Conservation (phyloP, 2,113 vertebrate genomes). For the Oryzias melastigma region DNA sequence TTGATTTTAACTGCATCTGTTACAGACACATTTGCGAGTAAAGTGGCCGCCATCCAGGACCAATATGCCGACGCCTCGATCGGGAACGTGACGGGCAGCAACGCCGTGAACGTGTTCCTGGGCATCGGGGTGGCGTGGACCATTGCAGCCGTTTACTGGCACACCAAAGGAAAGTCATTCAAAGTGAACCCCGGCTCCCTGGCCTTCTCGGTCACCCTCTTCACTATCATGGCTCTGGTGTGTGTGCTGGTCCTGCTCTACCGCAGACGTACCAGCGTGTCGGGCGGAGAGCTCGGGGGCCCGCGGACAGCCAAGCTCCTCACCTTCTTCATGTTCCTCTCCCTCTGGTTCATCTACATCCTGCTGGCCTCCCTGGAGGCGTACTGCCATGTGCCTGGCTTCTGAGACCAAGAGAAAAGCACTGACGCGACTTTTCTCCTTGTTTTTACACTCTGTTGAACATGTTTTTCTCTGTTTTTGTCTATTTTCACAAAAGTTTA, state of each 20-base stretch:
- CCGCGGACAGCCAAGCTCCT: constrained; percentile 80
- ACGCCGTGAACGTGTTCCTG: constrained; percentile 85
- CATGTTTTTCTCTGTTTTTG: constrained; percentile 58
- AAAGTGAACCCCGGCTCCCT: constrained; percentile 79
- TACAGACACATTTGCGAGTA: constrained; percentile 84
- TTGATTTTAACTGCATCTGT: constrained; percentile 1
- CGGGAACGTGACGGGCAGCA: constrained; percentile 85
- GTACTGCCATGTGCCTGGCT: constrained; percentile 80
- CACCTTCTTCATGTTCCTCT: constrained; percentile 76
- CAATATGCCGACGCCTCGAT: constrained; percentile 85
- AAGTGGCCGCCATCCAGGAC: constrained; percentile 85
- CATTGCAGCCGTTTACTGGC: constrained; percentile 82
- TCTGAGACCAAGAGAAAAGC: constrained; percentile 63
- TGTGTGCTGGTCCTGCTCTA: constrained; percentile 75
- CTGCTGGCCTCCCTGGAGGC: constrained; percentile 80
- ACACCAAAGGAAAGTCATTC: constrained; percentile 73
- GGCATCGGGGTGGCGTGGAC: constrained; percentile 86
- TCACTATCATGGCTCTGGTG: constrained; percentile 79
- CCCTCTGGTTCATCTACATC: constrained; percentile 83
- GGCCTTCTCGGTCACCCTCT: constrained; percentile 84
- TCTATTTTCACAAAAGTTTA: constrained; percentile 67
- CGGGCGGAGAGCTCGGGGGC: constrained; percentile 82
- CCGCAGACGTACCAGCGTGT: constrained; percentile 72
- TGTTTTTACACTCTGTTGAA: constrained; percentile 56
- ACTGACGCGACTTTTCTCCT: constrained; percentile 37